Evolutionary conservation across 2,113 vertebrate species (phyloP).

Genomic region (Pampusana beccarii): DNA sequence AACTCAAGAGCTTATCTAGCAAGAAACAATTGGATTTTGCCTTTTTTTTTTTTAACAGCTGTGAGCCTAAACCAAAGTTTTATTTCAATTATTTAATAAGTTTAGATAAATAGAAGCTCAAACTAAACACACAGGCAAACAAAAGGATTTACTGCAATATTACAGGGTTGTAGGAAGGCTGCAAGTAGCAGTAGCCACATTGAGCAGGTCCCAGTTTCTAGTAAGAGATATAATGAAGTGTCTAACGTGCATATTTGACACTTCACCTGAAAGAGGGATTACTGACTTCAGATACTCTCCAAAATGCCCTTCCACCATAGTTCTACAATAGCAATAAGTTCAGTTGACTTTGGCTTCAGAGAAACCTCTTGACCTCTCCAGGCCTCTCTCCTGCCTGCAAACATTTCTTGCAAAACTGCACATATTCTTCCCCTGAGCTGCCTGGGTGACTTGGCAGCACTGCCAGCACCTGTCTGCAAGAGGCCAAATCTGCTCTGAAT

Average conservation of each 20-base stretch:
- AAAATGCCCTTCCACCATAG: background rate
- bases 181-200: background rate
- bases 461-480: background rate
- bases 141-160: background rate
- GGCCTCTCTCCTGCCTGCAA: background rate
- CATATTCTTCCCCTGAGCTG: background rate
- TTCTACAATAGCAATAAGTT: background rate
- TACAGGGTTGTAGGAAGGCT: background rate
- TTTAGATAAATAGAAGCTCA: background rate
- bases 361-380: background rate
- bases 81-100: background rate
- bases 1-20: background rate
- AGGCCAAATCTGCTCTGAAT: background rate
- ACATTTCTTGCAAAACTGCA: background rate
- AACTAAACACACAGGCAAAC: too few relatives aligned
- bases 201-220: too few relatives aligned
- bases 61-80: background rate
- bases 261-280: background rate
- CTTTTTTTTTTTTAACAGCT: background rate
- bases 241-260: background rate
- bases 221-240: background rate
- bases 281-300: background rate
- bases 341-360: background rate
- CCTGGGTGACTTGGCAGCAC: background rate
- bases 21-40: background rate